Evolutionary conservation across 2,113 vertebrate species (phyloP), one percentile per base, ranked within the genome.

Genomic region (Leptocoma aspasia): DNA sequence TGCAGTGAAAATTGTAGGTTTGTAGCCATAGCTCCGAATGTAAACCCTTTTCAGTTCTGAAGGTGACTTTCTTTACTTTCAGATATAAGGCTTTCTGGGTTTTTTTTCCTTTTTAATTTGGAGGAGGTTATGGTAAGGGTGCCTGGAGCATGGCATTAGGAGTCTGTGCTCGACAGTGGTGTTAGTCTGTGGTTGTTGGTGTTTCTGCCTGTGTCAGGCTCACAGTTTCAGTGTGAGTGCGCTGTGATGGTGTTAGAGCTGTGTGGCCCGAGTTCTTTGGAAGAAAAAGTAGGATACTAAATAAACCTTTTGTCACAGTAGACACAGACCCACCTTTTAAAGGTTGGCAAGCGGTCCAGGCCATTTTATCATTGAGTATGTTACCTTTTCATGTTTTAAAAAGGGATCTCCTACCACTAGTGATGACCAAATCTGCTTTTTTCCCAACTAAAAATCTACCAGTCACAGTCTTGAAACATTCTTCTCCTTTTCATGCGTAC

Each of bases 1-100:
- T 61, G 56, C 82, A 2, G 85, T 96, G 94, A 90, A 94, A 88
- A 60, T 78, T 45, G 82, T 75, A 82, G 69, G n/a, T 92, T 86
- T 84, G 82, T 96, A 86, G 92, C 64, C 61, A 7, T 78, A 75
- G 93, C 81, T 95, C 79, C 37, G 11, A 90, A 81, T 81, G 86
- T 86, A 78, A 94, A 42, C 61, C 23, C 16, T 35, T 26, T 66
- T 81, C 15, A 81, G 57, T 76, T 83, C 83, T 80, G 77, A 76
- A 90, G 76, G 60, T 65, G 70, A 64, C 72, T 78, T 73, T 52
- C 35, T 82, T 70, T 66, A 19, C 53, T 90, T 91, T 76, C 44
- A 61, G 59, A 23, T 84, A 20, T 2, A 37, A 79, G 56, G 42
- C 21, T 82, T 81, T 59, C 21, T 72, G 49, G 42, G 3, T 6